Evolutionary conservation across 2,797 vertebrate species (phyloP).

Genomic region (Scolopax bukidnonensis): DNA sequence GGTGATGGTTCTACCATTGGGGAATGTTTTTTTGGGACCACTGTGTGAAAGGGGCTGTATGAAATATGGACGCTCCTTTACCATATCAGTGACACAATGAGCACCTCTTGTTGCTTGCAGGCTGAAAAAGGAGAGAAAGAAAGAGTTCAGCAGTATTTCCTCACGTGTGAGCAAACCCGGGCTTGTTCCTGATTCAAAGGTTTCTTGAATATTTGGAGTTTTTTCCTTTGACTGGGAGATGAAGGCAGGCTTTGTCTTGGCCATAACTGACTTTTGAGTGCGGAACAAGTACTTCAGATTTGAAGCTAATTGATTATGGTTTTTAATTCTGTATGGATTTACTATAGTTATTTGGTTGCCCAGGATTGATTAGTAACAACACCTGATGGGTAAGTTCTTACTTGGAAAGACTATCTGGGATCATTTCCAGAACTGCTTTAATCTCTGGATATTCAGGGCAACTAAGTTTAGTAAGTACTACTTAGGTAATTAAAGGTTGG

Average conservation of each 20-base stretch:
- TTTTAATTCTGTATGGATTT: background rate
- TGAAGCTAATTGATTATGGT: background rate
- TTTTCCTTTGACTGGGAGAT: background rate
- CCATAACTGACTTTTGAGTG: background rate
- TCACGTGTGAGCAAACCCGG: background rate
- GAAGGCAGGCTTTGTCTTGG: background rate
- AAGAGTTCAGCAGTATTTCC: background rate
- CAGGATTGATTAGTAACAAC: background rate
- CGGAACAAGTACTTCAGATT: background rate
- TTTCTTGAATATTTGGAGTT: background rate
- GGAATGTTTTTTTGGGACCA: background rate
- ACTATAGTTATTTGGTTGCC: background rate
- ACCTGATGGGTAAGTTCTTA: constrained; percentile 34
- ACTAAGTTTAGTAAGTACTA: constrained; percentile 53
- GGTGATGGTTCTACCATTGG: background rate
- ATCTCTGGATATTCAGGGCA: constrained; percentile 57
- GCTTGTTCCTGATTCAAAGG: background rate
- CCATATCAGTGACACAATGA: background rate
- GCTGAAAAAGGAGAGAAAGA: background rate
- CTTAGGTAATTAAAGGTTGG: constrained; percentile 48
- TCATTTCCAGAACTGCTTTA: constrained; percentile 47
- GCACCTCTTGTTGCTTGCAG: background rate
- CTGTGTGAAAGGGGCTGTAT: background rate
- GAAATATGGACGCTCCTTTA: background rate
- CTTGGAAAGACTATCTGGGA: constrained; percentile 29